phyloP scores from a whole-genome alignment of 1,140 invertebrate species.

The Drosophila mauritiana region DNA sequence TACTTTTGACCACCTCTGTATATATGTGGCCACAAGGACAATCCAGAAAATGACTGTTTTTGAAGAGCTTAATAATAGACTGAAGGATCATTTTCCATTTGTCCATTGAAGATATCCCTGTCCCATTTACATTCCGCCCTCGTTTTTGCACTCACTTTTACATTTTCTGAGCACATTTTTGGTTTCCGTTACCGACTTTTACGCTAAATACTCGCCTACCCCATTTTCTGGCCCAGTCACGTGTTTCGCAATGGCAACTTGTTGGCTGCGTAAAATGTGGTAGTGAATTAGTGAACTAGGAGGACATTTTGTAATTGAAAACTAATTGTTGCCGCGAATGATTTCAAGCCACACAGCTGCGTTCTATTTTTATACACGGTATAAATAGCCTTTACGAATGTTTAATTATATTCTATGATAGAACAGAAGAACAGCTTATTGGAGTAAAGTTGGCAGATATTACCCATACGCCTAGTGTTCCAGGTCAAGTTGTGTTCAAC shows the following conservation, averaged over 20 bases:
- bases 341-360: neutral
- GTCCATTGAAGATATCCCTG: neutral
- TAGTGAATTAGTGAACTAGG: neutral
- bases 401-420: too few relatives aligned
- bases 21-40: neutral
- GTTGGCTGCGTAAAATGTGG: conserved; percentile 8
- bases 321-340: neutral
- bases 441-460: neutral
- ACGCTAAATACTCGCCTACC: conserved; percentile 10
- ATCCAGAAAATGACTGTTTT: neutral
- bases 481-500: neutral
- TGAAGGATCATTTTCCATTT: neutral
- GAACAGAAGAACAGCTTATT: too few relatives aligned
- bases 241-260: conserved; percentile 53
- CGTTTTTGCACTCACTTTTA: conserved; percentile 17
- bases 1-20: too few relatives aligned
- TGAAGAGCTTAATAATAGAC: neutral
- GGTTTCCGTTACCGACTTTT: conserved; percentile 24
- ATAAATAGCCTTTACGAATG: too few relatives aligned
- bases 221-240: conserved; percentile 29
- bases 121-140: neutral
- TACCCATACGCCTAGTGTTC: neutral
- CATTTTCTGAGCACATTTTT: conserved; percentile 12
- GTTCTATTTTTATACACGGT: neutral
- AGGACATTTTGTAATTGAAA: conserved; percentile 15